Conservation (phyloP, 2,888 invertebrate species). For the Lysandra coridon region DNA sequence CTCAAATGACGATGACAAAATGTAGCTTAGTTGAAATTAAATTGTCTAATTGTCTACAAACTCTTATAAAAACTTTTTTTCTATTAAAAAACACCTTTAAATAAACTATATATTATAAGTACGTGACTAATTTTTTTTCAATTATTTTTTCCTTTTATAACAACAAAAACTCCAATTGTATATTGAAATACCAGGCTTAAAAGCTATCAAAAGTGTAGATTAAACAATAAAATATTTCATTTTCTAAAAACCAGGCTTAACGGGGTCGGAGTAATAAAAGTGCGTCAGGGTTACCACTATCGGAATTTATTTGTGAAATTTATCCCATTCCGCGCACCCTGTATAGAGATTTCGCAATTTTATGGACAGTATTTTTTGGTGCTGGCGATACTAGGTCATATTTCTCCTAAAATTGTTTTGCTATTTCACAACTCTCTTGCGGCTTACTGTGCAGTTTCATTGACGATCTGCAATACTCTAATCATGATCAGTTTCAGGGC, state of each 20-base stretch:
- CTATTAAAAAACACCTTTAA: no score
- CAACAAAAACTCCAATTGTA: not conserved
- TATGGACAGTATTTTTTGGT: conserved; percentile 31
- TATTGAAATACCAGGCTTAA: not conserved
- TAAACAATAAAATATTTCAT: conserved; percentile 51
- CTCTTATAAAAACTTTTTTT: no score
- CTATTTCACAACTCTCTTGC: not conserved
- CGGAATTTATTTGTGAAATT: conserved; percentile 42
- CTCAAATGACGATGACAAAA: no score
- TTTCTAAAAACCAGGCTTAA: conserved; percentile 54
- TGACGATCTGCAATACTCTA: not conserved
- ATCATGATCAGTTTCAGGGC: not conserved
- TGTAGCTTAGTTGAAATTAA: no score
- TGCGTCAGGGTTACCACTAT: conserved; percentile 49
- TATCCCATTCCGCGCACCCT: conserved; percentile 39
- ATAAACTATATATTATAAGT: no score
- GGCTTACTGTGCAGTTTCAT: not conserved
- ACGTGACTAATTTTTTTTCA: no score
- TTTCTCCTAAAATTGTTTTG: conserved; percentile 18
- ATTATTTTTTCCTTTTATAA: not conserved
- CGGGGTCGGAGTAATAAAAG: conserved; percentile 58
- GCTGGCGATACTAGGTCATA: conserved; percentile 15
- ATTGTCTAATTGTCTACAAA: no score
- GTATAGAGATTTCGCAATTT: conserved; percentile 32
- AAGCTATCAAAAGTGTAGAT: conserved; percentile 3